phyloP scores from a whole-genome alignment of 2,888 invertebrate species.

The Thymelicus lineola region DNA sequence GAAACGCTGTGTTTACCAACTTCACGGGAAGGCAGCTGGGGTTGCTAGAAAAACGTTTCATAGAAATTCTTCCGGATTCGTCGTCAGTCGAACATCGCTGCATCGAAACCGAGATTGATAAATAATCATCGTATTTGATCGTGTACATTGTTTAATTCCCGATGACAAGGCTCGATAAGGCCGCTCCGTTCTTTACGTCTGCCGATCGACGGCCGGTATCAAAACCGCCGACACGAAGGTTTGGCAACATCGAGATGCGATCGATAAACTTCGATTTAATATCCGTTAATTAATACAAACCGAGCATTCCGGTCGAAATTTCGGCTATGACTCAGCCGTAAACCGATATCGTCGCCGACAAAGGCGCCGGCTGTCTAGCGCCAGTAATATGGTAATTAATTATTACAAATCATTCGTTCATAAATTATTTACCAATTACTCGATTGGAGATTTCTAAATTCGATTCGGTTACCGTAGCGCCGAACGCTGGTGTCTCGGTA shows the following conservation, averaged over 20 bases:
- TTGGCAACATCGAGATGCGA: conserved; percentile 81
- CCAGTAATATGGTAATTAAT: conserved; percentile 83
- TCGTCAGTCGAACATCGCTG: background rate
- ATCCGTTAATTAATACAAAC: conserved; percentile 84
- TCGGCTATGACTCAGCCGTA: conserved; percentile 78
- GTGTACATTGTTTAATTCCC: conserved; percentile 77
- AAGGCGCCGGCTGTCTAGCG: conserved; percentile 75
- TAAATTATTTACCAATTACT: conserved; percentile 73
- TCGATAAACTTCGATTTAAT: conserved; percentile 83
- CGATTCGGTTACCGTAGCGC: conserved; percentile 43
- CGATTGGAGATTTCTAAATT: conserved; percentile 55
- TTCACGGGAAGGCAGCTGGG: conserved; percentile 61
- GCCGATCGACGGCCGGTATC: conserved; percentile 65
- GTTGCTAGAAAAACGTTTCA: conserved; percentile 10
- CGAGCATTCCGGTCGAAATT: conserved; percentile 77
- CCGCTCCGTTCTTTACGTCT: conserved; percentile 63
- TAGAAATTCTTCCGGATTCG: conserved; percentile 44
- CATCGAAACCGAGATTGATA: conserved; percentile 57
- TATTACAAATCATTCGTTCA: conserved; percentile 76
- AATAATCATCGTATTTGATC: conserved; percentile 78
- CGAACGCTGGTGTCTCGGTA: conserved; percentile 14
- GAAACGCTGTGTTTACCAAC: conserved; percentile 62
- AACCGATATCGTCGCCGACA: conserved; percentile 77
- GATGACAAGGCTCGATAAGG: conserved; percentile 80
- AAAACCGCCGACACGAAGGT: conserved; percentile 76